These are phyloP conservation scores for Brachyistius frenatus DNA, from an alignment of 2,113 vertebrate species.

Conservation along the genomic window DNA sequence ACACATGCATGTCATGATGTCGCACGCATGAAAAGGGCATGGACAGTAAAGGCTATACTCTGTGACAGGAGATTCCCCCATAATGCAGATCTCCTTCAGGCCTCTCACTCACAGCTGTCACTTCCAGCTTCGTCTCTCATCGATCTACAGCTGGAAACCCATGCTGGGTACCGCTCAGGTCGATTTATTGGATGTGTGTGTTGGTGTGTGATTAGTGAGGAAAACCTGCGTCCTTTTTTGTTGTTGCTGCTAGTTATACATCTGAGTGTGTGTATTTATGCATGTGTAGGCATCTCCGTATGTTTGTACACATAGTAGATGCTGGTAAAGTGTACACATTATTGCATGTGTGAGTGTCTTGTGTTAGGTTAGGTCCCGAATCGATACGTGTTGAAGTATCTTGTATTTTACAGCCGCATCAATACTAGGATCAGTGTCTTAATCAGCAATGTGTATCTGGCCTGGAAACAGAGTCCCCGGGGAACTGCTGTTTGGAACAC, in stretches of 20 bases:
- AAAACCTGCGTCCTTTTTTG: background rate
- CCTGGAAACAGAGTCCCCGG: conserved; percentile 62
- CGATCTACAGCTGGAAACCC: conserved; percentile 57
- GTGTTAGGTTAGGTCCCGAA: conserved; percentile 48
- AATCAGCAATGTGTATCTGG: conserved; percentile 77
- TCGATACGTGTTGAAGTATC: conserved; percentile 67
- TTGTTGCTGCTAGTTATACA: background rate
- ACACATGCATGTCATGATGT: conserved; percentile 3
- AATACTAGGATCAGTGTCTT: conserved; percentile 74
- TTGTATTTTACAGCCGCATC: conserved; percentile 72
- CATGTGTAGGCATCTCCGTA: background rate
- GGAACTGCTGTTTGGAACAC: conserved; percentile 58
- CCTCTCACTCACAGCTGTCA: conserved; percentile 63
- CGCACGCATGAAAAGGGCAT: conserved; percentile 19
- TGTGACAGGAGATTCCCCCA: conserved; percentile 54
- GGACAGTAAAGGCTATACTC: conserved; percentile 33
- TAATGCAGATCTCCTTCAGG: conserved; percentile 49
- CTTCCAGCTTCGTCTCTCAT: conserved; percentile 62
- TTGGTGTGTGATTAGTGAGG: conserved; percentile 5
- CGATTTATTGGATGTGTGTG: conserved; percentile 23
- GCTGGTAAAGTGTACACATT: no score
- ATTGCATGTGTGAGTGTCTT: conserved; percentile 12
- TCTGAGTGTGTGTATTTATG: conserved; percentile 6
- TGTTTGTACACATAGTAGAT: background rate
- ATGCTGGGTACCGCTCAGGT: conserved; percentile 16